Percentiles rank a stretch among this genome's conserved stretches.
Conservation (phyloP, 2,797 vertebrate genomes). For the Chromis chromis region DNA sequence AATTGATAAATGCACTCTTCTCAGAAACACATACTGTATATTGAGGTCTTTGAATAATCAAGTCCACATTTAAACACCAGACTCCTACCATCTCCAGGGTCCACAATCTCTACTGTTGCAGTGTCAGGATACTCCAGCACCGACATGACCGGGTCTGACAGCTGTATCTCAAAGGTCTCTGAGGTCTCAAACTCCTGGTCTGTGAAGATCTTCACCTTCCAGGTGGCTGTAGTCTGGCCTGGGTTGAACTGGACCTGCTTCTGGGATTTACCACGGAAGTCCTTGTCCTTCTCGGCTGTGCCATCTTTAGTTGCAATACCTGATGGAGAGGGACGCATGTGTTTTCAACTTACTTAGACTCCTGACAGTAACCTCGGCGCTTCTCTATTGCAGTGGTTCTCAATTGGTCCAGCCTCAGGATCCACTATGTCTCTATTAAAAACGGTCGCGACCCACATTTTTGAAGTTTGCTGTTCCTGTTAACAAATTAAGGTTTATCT, state of each 20-base stretch:
- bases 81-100: slow-evolving; percentile 89
- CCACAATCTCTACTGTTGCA: slow-evolving; percentile 88
- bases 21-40: too few species aligned
- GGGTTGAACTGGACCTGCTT: slow-evolving; percentile 91
- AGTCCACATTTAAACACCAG: background rate
- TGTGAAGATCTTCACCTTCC: slow-evolving; percentile 89
- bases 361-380: background rate
- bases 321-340: slow-evolving; percentile 39
- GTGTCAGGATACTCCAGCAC: slow-evolving; percentile 87
- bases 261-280: slow-evolving; percentile 89
- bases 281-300: slow-evolving; percentile 89
- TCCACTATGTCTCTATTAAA: too few species aligned
- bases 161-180: slow-evolving; percentile 89
- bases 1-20: background rate
- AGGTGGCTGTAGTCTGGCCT: slow-evolving; percentile 87
- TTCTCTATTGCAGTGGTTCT: too few species aligned
- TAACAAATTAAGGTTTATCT: too few species aligned
- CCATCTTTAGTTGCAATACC: slow-evolving; percentile 89
- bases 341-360: slow-evolving; percentile 8
- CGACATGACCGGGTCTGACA: slow-evolving; percentile 89
- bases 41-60: background rate
- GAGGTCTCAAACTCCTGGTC: slow-evolving; percentile 90
- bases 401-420: too few species aligned
- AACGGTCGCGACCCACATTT: too few species aligned
- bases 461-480: too few species aligned